Base-by-base conservation (phyloP, 2,888 invertebrate genomes). In the Caenorhabditis afra region DNA sequence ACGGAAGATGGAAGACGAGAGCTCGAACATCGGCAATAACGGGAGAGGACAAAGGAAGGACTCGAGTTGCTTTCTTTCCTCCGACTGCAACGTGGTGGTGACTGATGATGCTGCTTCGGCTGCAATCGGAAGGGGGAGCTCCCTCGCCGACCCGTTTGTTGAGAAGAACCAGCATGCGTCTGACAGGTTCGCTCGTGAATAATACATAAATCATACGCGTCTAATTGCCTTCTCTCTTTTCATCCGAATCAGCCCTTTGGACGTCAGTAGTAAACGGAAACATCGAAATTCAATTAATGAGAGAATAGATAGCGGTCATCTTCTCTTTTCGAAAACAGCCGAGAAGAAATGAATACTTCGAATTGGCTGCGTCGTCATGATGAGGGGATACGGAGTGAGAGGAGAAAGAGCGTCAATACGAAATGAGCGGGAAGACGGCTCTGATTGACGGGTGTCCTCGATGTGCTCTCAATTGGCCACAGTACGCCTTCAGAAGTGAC, bases 101-200 rank as follows among this genome's bases (percentile, higher is more conserved):
- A 29, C 4, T 5, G 29, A 29, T 29, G 29, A 29, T 7, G n/a
- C n/a, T n/a, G n/a, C n/a, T n/a, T n/a, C n/a, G n/a, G n/a, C n/a
- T n/a, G n/a, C n/a, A 7, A 29, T 29, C 29, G 29, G 29, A 29
- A 29, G 29, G 29, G 29, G 29, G n/a, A n/a, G 29, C 29, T 29
- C 7, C 29, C 29, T 29, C n/a, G n/a, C n/a, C n/a, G n/a, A n/a
- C n/a, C 29, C 29, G 29, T 29, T 29, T 29, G 29, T 11, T 4
- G 18, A 37, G 57, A 64, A 50, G 71, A 71, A 64, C 62, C 50
- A 35, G 53, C 23, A 53, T 71, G 71, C 53, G 45, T 20, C 39
- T 71, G 71, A 64, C 71, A 71, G 71, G 71, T 71, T 71, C 44
- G 45, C 41, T 37, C 62, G n/a, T 70, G 71, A 71, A 71, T 71